These are phyloP conservation scores for Cygnus atratus DNA, from an alignment of 2,113 vertebrate species.

Conservation along the genomic window DNA sequence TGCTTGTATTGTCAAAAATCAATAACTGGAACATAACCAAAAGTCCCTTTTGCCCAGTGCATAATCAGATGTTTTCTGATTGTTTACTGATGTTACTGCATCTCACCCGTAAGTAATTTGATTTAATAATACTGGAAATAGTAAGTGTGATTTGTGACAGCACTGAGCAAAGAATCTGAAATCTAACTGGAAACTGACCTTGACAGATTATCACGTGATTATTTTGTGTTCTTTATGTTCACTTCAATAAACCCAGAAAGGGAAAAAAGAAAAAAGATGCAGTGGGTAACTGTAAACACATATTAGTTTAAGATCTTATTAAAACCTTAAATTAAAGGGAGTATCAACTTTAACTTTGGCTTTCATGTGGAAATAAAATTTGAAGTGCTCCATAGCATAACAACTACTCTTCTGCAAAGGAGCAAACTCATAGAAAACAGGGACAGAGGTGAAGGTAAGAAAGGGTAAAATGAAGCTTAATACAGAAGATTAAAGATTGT, in stretches of 20 bases:
- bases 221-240: background rate
- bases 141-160: constrained; percentile 19
- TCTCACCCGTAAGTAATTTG: constrained; percentile 46
- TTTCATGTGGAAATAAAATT: too few species aligned
- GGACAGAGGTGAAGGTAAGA: background rate
- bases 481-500: background rate
- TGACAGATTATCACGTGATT: background rate
- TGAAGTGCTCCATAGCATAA: background rate
- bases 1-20: background rate
- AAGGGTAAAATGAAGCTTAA: background rate
- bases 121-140: constrained; percentile 45
- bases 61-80: constrained; percentile 8
- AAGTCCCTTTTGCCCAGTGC: background rate
- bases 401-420: background rate
- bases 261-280: background rate
- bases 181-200: background rate
- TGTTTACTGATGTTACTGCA: constrained; percentile 37
- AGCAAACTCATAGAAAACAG: background rate
- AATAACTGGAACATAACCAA: background rate
- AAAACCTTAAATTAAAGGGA: background rate
- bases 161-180: background rate
- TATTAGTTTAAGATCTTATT: background rate
- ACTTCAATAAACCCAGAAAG: background rate
- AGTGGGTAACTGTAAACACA: background rate
- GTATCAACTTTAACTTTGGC: too few species aligned